These are phyloP conservation scores for Dolichopus griseipennis DNA, from an alignment of 2,888 invertebrate genomes.

Conservation along the genomic window DNA sequence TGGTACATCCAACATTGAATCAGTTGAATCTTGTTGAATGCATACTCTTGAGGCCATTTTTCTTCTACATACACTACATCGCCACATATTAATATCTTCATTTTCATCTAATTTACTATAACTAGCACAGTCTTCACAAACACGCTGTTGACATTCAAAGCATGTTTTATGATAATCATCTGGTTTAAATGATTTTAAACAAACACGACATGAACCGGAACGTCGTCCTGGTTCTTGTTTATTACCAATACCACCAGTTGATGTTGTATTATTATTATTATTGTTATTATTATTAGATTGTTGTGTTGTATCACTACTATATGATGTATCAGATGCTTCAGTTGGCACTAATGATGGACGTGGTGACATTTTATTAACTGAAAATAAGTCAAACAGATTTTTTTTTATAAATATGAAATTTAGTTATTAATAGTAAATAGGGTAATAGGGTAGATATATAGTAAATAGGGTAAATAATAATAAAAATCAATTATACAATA, in stretches of 20 bases:
- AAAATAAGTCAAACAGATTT: too few relatives aligned
- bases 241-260: conserved; percentile 22
- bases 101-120: conserved; percentile 78
- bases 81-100: conserved; percentile 77
- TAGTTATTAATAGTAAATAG: too few relatives aligned
- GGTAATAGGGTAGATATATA: too few relatives aligned
- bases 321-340: conserved; percentile 34
- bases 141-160: conserved; percentile 81
- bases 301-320: not conserved
- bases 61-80: conserved; percentile 80
- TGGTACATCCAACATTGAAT: conserved; percentile 71
- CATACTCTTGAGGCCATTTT: conserved; percentile 70
- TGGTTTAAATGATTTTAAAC: conserved; percentile 79
- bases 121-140: conserved; percentile 88
- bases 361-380: conserved; percentile 65
- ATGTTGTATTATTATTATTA: conserved; percentile 45
- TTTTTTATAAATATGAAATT: too few relatives aligned
- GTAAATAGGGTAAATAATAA: too few relatives aligned
- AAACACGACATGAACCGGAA: conserved; percentile 70
- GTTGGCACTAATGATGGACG: conserved; percentile 52
- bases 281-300: conserved; percentile 8
- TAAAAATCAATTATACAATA: too few relatives aligned
- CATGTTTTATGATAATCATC: conserved; percentile 83
- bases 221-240: conserved; percentile 58
- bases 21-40: conserved; percentile 74